Base-by-base conservation (phyloP, 2,113 vertebrate genomes). In the Ceratotherium simum region DNA sequence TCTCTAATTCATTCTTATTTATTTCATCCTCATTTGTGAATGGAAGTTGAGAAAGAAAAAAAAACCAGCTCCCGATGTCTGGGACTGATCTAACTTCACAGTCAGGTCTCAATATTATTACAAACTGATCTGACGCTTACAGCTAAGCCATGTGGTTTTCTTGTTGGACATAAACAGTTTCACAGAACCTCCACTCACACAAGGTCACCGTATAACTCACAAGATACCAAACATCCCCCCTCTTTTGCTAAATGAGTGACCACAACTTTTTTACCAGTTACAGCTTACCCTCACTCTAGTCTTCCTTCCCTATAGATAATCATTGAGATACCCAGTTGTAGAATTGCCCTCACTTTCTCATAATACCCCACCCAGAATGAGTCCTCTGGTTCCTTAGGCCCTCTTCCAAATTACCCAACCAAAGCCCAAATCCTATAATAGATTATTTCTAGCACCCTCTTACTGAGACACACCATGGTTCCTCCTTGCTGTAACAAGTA, bases 1-100 rank as follows among this genome's bases (percentile, higher is more conserved):
- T 72, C 56, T 90, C 54, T 96, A 94, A 94, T 96, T 97, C 51
- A 72, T 60, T 94, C 33, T 93, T 72, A 62, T 95, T 96, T 93
- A 89, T 83, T 90, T 86, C 54, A 85, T 84, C 36, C 51, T 95
- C 82, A 33, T 78, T 95, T 90, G 39, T 72, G 56, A 95, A 58
- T 84, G 46, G 64, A 89, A 80, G 56, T 83, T 81, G 56, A 92
- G 48, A 54, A 89, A 75, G 10, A 64, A 84, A 79, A 56, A 58
- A 73, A 80, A 85, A 79, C 11, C 54, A 85, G 39, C 46, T 58
- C 39, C 69, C 21, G 10, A 88, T 64, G 90, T 83, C 62, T 91
- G 67, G 76, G 64, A 88, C 21, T 54, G 75, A 88, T 91, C 60
- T 92, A 75, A 87, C 56, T 79, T 94, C 58, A 75, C 29, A 87